Evolutionary conservation across 2,888 invertebrate genomes (phyloP), one percentile per base, ranked within the genome.

Genomic region (Sicus ferrugineus): DNA sequence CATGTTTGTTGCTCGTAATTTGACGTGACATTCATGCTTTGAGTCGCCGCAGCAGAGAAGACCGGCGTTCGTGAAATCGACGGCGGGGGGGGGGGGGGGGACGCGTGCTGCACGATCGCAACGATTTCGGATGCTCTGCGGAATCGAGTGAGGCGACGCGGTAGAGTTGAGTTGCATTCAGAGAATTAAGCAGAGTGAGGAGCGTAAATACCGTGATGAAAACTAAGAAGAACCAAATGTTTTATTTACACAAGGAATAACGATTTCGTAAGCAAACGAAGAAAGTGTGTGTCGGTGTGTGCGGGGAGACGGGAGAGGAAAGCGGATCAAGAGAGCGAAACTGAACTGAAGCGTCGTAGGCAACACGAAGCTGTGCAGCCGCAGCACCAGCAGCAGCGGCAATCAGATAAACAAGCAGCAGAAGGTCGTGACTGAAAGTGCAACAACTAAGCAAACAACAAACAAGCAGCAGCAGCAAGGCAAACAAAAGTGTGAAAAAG

Each of bases 351-450:
- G 21, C 26, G 62, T 28, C 23, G 62, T 1, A 6, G n/a, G 19
- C 30, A 21, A 11, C 28, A 38, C 11, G 42, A 16, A 6, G n/a
- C 16, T 38, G 38, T 38, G 2, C 3, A 38, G 14, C 38, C 7
- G 38, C 38, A 14, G 14, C 38, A 38, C 38, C n/a, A n/a, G n/a
- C 38, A 38, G 38, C 38, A 38, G 14, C 38, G 7, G 38, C 14
- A 38, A 38, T 38, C 38, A 38, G 38, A 38, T 38, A 38, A 59
- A 30, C 31, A 28, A 28, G 30, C 56, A 48, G 31, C 21, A 31
- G 46, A 67, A 67, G 67, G 59, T 67, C 67, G 67, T 67, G 59
- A 67, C 67, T 67, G 26, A 58, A 54, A 67, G 21, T 46, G 38
- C 19, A 67, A 67, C 50, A 52, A 31, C 42, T 28, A 23, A 50